Conservation (phyloP, 2,113 vertebrate species). For the Oryzias woworae region DNA sequence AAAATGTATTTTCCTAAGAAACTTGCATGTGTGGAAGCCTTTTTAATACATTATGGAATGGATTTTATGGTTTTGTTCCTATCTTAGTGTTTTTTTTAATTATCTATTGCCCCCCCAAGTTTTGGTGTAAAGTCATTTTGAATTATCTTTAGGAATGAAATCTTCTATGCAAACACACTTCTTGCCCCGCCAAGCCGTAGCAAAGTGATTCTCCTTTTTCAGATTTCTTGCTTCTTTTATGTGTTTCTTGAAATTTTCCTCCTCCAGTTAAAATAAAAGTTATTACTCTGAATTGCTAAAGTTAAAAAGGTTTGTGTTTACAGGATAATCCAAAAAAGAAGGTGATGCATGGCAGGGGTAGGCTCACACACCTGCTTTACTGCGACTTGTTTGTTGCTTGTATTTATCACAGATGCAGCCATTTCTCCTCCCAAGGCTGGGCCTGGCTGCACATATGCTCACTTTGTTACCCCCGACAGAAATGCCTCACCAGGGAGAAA, state of each 20-base stretch:
- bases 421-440: conserved; percentile 41
- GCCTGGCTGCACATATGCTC: conserved; percentile 58
- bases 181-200: not conserved
- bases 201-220: not conserved
- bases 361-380: conserved; percentile 51
- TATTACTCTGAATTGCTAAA: conserved; percentile 25
- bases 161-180: not conserved
- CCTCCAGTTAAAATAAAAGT: too few species aligned
- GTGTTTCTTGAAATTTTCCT: not conserved
- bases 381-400: conserved; percentile 44
- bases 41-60: not conserved
- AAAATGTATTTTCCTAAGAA: not conserved
- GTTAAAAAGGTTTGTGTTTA: conserved; percentile 43
- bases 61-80: not conserved
- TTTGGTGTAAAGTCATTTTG: not conserved
- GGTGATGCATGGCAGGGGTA: conserved; percentile 41
- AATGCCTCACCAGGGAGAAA: conserved; percentile 66
- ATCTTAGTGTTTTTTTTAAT: not conserved
- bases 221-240: not conserved
- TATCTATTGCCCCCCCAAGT: not conserved
- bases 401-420: conserved; percentile 63
- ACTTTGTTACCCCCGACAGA: conserved; percentile 68
- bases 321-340: conserved; percentile 45
- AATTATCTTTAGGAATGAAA: not conserved
- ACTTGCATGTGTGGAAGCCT: not conserved